A percentile compares a stretch with the other conserved stretches of the same genome.
Conservation (phyloP, 2,888 invertebrate genomes). For the Seladonia tumulorum region DNA sequence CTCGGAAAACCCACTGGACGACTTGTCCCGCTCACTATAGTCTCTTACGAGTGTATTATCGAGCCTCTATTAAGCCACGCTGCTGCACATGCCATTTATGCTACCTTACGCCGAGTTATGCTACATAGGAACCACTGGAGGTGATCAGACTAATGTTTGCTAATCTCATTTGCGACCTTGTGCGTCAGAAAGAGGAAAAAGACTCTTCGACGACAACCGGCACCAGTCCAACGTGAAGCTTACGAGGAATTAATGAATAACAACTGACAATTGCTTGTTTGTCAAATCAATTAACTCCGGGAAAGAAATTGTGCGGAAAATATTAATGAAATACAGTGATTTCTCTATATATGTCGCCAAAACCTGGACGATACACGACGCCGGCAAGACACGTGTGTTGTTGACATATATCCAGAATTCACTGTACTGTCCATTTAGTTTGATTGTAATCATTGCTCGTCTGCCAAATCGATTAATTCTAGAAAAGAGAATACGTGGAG, state of each 20-base stretch:
- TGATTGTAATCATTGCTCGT: neutral
- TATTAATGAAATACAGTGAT: neutral
- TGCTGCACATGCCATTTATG: slow-evolving; percentile 40
- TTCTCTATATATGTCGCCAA: too few relatives aligned
- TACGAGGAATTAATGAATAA: neutral
- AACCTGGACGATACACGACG: too few relatives aligned
- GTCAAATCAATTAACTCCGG: neutral
- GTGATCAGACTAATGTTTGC: slow-evolving; percentile 22
- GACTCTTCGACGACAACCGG: too few relatives aligned
- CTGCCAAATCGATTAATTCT: neutral
- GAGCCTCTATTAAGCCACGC: slow-evolving; percentile 17
- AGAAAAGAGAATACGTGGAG: neutral
- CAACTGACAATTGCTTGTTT: neutral
- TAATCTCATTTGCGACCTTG: slow-evolving; percentile 14
- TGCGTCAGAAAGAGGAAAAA: neutral
- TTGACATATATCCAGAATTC: too few relatives aligned
- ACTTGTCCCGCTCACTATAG: neutral
- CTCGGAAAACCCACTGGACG: neutral
- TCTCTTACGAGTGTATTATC: slow-evolving; percentile 28
- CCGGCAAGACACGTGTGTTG: too few relatives aligned
- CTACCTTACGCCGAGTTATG: slow-evolving; percentile 40
- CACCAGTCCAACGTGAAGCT: neutral
- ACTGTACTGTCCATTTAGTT: neutral
- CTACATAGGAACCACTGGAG: slow-evolving; percentile 42
- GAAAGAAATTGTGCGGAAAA: neutral